Evolutionary conservation across 2,888 invertebrate species (phyloP), one percentile per base, ranked within the genome.

Genomic region (Aleiodes alternator): DNA sequence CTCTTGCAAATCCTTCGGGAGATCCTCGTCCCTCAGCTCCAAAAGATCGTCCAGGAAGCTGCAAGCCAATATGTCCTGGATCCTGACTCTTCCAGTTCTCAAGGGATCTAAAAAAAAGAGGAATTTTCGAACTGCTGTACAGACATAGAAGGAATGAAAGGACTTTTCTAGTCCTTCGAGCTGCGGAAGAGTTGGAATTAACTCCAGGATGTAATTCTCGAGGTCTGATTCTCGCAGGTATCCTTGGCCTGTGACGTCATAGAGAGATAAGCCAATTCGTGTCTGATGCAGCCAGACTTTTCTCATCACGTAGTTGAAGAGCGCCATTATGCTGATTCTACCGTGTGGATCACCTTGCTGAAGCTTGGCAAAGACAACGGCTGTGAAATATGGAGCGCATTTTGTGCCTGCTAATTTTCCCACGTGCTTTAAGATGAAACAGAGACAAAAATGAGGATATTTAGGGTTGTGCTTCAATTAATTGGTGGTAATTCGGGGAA

Each of bases 231-330:
- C 97, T 76, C 95, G 93, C 7, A 97, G 92, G 86, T 95, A 97
- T 12, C 97, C 97, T 87, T 97, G 96, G 0, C 98, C 98, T 1
- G 96, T 94, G 66, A 95, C 95, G 89, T 99, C 98, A 88, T 98
- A 98, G 48, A 98, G 91, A 0, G 97, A 97, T 31, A 98, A 91
- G 0, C 98, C 97, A 73, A 98, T 97, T 85, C 98, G 92, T 0
- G 98, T 98, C 90, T 98, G 98, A 85, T 97, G 96, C 64, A 97
- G 90, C 98, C 98, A 98, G 7, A 97, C 96, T 87, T 98, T 95
- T 12, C 97, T 92, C 97, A 98, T 97, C 0, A 97, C 95, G 86
- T 98, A 98, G 90, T 98, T 98, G 89, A 98, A 98, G 76, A 98
- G 92, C 0, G 96, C 95, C 88, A 95, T 95, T 16, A 97, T 96